Evolutionary conservation across 2,113 vertebrate genomes (phyloP).

Genomic region (Microcebus ravelobensis): DNA sequence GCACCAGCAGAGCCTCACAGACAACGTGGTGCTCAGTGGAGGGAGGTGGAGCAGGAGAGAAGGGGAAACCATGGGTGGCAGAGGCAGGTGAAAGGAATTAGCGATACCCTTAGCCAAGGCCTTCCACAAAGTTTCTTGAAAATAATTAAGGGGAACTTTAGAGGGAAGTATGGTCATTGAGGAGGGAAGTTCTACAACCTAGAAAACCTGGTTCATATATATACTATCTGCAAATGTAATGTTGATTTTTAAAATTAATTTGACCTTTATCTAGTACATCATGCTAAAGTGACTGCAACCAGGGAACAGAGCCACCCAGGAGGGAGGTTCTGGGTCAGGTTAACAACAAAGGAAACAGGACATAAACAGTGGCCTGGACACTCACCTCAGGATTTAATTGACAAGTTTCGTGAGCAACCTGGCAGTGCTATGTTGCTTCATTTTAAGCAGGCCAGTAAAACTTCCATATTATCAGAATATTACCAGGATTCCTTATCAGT

Average conservation of each 20-base stretch:
- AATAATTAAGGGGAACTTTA: neutral
- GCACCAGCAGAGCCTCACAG: neutral
- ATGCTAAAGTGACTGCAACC: neutral
- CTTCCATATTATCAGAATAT: neutral
- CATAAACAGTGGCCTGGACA: neutral
- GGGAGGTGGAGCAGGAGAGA: neutral
- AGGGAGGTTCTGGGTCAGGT: neutral
- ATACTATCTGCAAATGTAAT: neutral
- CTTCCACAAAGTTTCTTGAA: neutral
- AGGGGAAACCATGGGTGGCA: neutral
- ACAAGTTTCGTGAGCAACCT: neutral
- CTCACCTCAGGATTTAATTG: neutral
- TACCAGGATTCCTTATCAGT: neutral
- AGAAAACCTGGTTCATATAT: neutral
- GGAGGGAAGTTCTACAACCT: neutral
- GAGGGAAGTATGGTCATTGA: neutral
- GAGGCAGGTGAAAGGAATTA: neutral
- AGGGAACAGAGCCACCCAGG: neutral
- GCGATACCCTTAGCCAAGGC: neutral
- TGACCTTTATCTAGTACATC: neutral
- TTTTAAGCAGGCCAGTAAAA: neutral
- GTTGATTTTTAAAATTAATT: neutral
- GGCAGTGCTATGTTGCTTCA: neutral
- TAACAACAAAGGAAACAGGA: neutral
- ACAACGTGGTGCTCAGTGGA: neutral